Evolutionary conservation across 2,113 vertebrate species (phyloP).

Genomic region (Neopipo cinnamomea): DNA sequence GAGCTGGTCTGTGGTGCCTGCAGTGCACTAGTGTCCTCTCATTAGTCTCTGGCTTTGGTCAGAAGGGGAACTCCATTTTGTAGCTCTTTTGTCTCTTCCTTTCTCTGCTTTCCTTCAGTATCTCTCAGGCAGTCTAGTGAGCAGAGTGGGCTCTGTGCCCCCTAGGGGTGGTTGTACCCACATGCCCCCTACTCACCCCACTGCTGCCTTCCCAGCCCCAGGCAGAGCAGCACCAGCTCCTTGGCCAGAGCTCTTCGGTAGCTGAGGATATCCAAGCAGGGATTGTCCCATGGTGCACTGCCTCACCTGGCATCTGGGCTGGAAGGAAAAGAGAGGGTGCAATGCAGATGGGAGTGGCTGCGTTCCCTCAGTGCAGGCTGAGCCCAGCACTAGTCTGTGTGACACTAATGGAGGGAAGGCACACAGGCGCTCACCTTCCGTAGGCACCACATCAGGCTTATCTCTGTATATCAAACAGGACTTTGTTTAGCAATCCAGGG

Average conservation of each 20-base stretch:
- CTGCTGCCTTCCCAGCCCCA: fast-evolving
- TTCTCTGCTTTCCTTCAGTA: background rate
- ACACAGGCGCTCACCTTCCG: background rate
- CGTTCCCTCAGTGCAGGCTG: fast-evolving
- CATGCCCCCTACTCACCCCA: fast-evolving
- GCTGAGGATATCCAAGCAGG: fast-evolving
- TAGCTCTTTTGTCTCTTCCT: background rate
- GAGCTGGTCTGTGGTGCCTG: background rate
- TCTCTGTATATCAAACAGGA: background rate
- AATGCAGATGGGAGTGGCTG: background rate
- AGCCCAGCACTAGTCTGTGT: fast-evolving
- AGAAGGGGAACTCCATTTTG: background rate
- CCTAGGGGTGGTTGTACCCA: fast-evolving
- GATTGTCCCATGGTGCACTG: fast-evolving
- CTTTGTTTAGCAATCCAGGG: background rate
- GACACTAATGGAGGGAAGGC: background rate
- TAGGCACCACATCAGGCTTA: background rate
- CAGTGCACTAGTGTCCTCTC: background rate
- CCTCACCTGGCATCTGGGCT: background rate
- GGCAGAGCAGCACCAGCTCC: background rate
- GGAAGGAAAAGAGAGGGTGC: background rate
- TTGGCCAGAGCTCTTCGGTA: background rate
- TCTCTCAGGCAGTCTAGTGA: background rate
- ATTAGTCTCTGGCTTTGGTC: background rate
- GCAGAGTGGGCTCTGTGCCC: background rate